phyloP scores from a whole-genome alignment of 2,888 invertebrate species.

The Chirona hameri region DNA sequence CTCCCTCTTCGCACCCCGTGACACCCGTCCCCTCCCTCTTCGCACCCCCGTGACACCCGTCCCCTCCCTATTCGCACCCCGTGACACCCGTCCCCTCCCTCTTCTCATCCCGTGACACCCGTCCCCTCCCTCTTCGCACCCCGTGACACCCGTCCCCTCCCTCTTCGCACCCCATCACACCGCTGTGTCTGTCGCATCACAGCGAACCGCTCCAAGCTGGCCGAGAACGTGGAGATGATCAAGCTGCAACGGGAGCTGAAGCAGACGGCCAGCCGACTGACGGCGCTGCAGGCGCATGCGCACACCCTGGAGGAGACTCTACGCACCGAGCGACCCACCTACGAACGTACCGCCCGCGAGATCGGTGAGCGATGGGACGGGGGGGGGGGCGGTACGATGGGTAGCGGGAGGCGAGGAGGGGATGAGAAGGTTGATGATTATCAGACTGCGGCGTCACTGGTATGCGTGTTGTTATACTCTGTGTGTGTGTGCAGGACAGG shows the following conservation, averaged over 20 bases:
- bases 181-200: not conserved
- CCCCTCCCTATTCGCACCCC: too few relatives aligned
- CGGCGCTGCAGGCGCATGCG: not conserved
- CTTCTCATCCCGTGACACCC: too few relatives aligned
- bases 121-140: too few relatives aligned
- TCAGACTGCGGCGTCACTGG: too few relatives aligned
- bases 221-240: constrained; percentile 25
- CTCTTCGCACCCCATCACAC: too few relatives aligned
- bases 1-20: too few relatives aligned
- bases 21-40: not conserved
- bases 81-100: too few relatives aligned
- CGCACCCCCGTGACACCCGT: too few relatives aligned
- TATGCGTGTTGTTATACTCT: too few relatives aligned
- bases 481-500: too few relatives aligned
- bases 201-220: constrained; percentile 12
- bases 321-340: not conserved
- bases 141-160: too few relatives aligned
- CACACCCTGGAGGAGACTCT: constrained; percentile 9
- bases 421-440: not conserved
- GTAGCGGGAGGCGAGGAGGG: not conserved
- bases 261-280: constrained; percentile 31
- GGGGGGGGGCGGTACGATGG: not conserved
- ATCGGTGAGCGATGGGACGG: not conserved
- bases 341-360: not conserved
- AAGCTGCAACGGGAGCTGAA: constrained; percentile 26